Evolutionary conservation across 2,797 vertebrate genomes (phyloP), one percentile per base, ranked within the genome.

Genomic region (Periophthalmus magnuspinnatus): DNA sequence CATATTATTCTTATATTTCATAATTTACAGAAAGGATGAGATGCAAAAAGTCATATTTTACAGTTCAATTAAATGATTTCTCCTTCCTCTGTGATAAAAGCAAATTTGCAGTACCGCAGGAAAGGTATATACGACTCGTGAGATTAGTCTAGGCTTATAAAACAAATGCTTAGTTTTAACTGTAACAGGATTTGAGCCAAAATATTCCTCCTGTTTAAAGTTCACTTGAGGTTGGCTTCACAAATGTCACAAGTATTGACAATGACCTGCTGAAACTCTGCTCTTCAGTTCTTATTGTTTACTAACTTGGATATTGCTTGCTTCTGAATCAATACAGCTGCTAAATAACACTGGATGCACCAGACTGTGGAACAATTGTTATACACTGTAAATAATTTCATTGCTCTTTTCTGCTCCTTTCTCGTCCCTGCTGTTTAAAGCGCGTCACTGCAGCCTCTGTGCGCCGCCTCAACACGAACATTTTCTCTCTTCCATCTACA

Each of bases 401-500:
- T 68, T 57, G 69, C 36, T 65, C 67, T 78, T 80, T 56, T 67
- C 24, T 59, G 55, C 67, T 65, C 48, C 6, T 7, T 64, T 83
- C 38, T 65, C n/a, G 73, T 5, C 22, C 56, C 69, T 33, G 47
- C 16, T 52, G 50, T 83, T 84, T 85, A 63, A 85, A 83, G 32
- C 33, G 50, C 19, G 54, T 21, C 28, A 21, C 60, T 79, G 67
- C 61, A 33, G 33, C 28, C 76, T 67, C 58, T 62, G 45, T 50
- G 64, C 62, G 55, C 68, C 52, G 41, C 13, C 36, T 11, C 71
- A 79, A 74, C 71, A 69, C 62, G n/a, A 65, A 68, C 59, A 38
- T 61, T 41, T 38, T 79, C 69, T 75, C 67, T 68, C 76, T 71
- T 76, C 65, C 72, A 77, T 84, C 75, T 82, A 68, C 61, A 75